Base-by-base conservation (phyloP, 1,140 invertebrate species). In the Camponotus floridanus region DNA sequence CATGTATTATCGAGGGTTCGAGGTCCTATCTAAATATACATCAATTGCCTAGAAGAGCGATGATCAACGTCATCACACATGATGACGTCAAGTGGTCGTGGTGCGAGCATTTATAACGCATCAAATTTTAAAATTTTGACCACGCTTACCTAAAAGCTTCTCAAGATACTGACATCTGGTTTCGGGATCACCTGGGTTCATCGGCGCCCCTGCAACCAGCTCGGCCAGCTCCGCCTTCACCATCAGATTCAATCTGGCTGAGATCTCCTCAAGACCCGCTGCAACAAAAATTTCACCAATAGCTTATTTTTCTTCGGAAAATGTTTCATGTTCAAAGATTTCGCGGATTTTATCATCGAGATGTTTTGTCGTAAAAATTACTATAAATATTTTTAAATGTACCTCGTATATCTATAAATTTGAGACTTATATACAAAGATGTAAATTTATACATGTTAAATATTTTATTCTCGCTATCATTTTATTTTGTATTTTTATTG, bases 211-310 rank as follows among this genome's bases (percentile, higher is more conserved):
- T 1, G 88, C 90, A n/a, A 91, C 86, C 74, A 94, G 76, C 48
- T 94, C 94, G 61, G 93, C 91, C 62, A 94, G 81, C 65, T 93
- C 93, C 18, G 92, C 93, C 67, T 94, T 94, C 18, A 94, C 92
- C 93, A 94, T 93, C 59, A 94, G 76, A 59, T 94, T 94, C 71
- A 94, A 79, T 61, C 92, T 90, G n/a, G 93, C 92, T 62, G 93
- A 94, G 81, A 94, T 93, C 83, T 94, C 94, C 31, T 94, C 94
- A 59, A 94, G 89, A 83, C 92, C 93, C 76, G 93, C 93, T 94
- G 89, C 6, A 88, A 90, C 51, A 55, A 64, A 59, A 74, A 67
- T 51, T 45, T 3, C 6, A 36, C 21, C 18, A n/a, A 26, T 31
- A 18, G 26, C 62, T 26, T 3, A 6, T 51, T 36, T 36, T 26